phyloP scores from a whole-genome alignment of 1,140 invertebrate species.

The Ganaspis sp. region DNA sequence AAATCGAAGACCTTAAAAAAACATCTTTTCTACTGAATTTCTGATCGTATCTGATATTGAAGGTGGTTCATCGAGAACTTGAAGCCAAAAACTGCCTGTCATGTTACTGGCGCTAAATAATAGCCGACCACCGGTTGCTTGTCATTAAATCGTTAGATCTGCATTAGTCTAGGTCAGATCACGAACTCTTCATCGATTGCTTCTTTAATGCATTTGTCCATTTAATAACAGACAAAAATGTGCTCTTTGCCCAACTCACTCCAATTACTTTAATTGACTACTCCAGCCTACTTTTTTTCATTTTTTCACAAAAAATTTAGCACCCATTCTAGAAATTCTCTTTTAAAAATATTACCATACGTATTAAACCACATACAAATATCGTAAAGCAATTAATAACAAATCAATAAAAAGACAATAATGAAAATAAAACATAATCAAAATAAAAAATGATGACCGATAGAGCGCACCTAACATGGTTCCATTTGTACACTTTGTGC shows the following conservation, averaged over 20 bases:
- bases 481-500: too few relatives aligned
- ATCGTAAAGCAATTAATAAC: too few relatives aligned
- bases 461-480: too few relatives aligned
- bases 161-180: conserved; percentile 65
- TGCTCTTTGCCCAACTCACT: neutral
- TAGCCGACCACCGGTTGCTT: conserved; percentile 60
- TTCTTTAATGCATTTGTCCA: conserved; percentile 52
- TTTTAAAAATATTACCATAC: too few relatives aligned
- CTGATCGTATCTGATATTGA: conserved; percentile 2
- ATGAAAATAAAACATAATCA: too few relatives aligned
- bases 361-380: too few relatives aligned
- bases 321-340: too few relatives aligned
- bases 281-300: neutral
- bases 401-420: too few relatives aligned
- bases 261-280: conserved; percentile 1
- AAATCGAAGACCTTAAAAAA: conserved; percentile 43
- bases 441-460: too few relatives aligned
- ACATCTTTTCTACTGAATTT: conserved; percentile 19
- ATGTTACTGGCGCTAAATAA: conserved; percentile 60
- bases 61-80: neutral
- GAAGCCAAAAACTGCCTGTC: neutral
- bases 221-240: conserved; percentile 46
- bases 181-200: conserved; percentile 67
- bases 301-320: too few relatives aligned
- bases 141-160: conserved; percentile 72